Evolutionary conservation across 2,888 invertebrate genomes (phyloP), one percentile per base, ranked within the genome.

Genomic region (Metalampra italica): DNA sequence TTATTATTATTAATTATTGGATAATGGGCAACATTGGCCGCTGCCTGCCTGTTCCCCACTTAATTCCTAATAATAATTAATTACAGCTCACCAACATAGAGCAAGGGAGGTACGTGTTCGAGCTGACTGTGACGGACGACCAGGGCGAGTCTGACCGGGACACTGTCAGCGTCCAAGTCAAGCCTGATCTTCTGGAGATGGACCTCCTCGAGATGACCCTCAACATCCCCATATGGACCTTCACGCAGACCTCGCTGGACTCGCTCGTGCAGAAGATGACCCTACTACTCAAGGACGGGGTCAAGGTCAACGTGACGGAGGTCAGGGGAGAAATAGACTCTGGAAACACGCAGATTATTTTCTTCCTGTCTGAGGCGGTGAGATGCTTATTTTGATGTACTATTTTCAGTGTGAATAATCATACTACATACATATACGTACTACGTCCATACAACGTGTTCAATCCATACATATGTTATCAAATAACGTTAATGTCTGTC

Each of bases 101-200:
- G 43, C 93, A 95, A 3, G 98, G 98, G 0, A 92, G 94, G 56
- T 98, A 98, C 74, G 92, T 96, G 1, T 98, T 97, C 71, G 94
- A 94, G 66, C 84, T 98, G 50, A 95, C 94, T n/a, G 97, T 98
- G 0, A 94, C 91, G 38, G 98, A 98, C 77, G 96, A 95, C 59
- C 97, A 98, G 75, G 98, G 98, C 0, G 90, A 96, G 47, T 93
- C 93, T 0, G 93, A 92, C 59, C 93, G 93, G 12, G 97, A 98
- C 75, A 94, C 94, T 0, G 96, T 96, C 15, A 95, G 95, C 47
- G 91, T 98, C 1, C 62, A 94, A 62, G 95, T 98, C 0, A 95
- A 96, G 71, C 81, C 91, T 58, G 96, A 97, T 84, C 94, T 94
- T 0, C 89, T 94, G 60, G 83, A 94, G 46, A 90, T 92, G 68